Base-by-base conservation (phyloP, 2,797 vertebrate genomes). In the Argyrosomus regius region DNA sequence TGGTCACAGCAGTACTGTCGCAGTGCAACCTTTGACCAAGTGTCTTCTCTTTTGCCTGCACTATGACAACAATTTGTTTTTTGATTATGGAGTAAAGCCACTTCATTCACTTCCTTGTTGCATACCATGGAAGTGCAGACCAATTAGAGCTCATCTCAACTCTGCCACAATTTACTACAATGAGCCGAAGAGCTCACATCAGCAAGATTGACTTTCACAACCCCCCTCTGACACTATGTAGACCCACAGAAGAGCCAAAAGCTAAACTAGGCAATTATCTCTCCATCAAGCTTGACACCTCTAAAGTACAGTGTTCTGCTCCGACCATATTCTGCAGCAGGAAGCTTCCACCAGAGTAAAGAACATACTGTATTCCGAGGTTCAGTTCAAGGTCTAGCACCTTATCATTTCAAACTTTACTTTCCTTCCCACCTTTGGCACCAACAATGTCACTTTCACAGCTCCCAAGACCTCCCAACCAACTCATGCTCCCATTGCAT, bases 241-340 rank as follows among this genome's bases (percentile, higher is more conserved):
- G 28, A 20, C 28, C 49, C n/a, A 31, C 8, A 54, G 17, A 58
- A 41, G n/a, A 50, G 54, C 22, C 17, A 17, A 22, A 65, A 78
- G 60, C 45, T 63, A 22, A 64, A 77, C 49, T 26, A n/a, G 7
- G 45, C 52, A 70, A 14, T 43, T 31, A 52, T 58, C 13, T 73
- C 49, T 60, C 45, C 24, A 7, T 67, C 48, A 56, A 10, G 3
- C n/a, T 20, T 53, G 53, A 70, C 31, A 58, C 46, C 10, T 58
- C 39, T 26, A 48, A 52, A 75, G 8, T 69, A 48, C 45, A 71
- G 39, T 14, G 6, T 71, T 39, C 26, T 56, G 35, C 43, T 63
- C 4, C 5, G 1, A 58, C 41, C n/a, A 6, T 48, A 14, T n/a
- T 67, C 8, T 28, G 22, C 28, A 68, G n/a, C 13, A 48, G 56